These are phyloP conservation scores for Rutilus rutilus DNA, from an alignment of 2,113 vertebrate species.

Conservation along the genomic window DNA sequence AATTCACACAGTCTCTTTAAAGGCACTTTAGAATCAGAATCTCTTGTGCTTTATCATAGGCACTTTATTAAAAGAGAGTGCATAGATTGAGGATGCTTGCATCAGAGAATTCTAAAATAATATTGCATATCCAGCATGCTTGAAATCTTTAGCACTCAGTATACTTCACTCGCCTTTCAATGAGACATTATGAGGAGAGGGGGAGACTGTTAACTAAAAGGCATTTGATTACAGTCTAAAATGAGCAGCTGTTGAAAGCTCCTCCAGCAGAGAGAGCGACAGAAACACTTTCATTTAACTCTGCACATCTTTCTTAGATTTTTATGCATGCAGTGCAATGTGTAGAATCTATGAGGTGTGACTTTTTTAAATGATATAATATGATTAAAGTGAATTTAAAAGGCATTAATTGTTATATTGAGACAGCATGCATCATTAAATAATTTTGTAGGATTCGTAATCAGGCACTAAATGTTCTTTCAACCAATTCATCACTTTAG, in stretches of 20 bases:
- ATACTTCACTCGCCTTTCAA: slow-evolving; percentile 43
- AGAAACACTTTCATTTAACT: slow-evolving; percentile 24
- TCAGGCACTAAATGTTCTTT: not conserved
- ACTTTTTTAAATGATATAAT: not conserved
- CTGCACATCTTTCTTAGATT: slow-evolving; percentile 7
- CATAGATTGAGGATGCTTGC: slow-evolving; percentile 36
- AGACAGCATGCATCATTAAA: not conserved
- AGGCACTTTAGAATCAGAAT: not conserved
- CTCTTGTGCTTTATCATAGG: not conserved
- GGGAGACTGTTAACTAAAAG: slow-evolving; percentile 32
- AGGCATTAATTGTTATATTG: not conserved
- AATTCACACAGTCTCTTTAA: not conserved
- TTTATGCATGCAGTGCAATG: not conserved
- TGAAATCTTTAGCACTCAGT: slow-evolving; percentile 21
- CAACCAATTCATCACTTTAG: not conserved
- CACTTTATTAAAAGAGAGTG: slow-evolving; percentile 19
- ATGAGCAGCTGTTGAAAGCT: slow-evolving; percentile 27
- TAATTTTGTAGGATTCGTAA: not conserved
- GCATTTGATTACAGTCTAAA: slow-evolving; percentile 42
- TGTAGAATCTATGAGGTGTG: not conserved
- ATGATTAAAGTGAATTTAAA: not conserved
- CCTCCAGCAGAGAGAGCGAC: not conserved
- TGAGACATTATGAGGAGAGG: slow-evolving; percentile 25
- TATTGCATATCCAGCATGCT: slow-evolving; percentile 23
- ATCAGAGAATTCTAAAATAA: slow-evolving; percentile 39